These are phyloP conservation scores for Drosophila novamexicana DNA, from an alignment of 1,140 invertebrate species.

Conservation along the genomic window DNA sequence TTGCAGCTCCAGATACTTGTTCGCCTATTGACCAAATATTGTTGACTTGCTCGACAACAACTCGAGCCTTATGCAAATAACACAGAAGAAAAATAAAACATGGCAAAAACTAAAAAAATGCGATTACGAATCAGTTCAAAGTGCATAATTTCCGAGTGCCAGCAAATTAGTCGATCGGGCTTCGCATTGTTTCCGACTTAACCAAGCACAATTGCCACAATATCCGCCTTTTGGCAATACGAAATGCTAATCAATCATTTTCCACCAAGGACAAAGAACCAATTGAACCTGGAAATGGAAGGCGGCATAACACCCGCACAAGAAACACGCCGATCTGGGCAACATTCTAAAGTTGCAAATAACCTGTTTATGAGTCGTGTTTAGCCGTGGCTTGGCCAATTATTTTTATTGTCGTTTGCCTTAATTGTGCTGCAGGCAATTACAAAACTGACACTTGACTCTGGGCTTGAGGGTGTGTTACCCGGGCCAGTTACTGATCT, in stretches of 20 bases:
- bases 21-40: slow-evolving; percentile 40
- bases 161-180: slow-evolving; percentile 3
- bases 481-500: slow-evolving; percentile 5
- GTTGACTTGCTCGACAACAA: slow-evolving; percentile 20
- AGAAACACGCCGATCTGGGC: slow-evolving; percentile 4
- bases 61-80: slow-evolving; percentile 26
- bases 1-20: slow-evolving; percentile 9
- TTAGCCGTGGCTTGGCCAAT: slow-evolving; percentile 20
- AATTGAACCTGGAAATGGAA: slow-evolving; percentile 38
- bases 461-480: slow-evolving; percentile 35
- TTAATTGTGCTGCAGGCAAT: slow-evolving; percentile 43
- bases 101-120: slow-evolving; percentile 7
- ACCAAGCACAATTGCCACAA: slow-evolving; percentile 10
- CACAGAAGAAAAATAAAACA: not conserved
- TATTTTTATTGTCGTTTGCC: slow-evolving; percentile 16
- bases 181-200: slow-evolving; percentile 19
- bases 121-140: slow-evolving; percentile 40
- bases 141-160: slow-evolving; percentile 4
- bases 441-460: slow-evolving; percentile 43
- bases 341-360: slow-evolving; percentile 50
- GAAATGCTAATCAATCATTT: slow-evolving; percentile 46
- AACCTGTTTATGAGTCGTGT: slow-evolving; percentile 51
- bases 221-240: slow-evolving; percentile 39
- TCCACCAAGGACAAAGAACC: slow-evolving; percentile 30
- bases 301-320: slow-evolving; percentile 38